phyloP scores from a whole-genome alignment of 1,140 invertebrate genomes.

The Drosophila parabipectinata region DNA sequence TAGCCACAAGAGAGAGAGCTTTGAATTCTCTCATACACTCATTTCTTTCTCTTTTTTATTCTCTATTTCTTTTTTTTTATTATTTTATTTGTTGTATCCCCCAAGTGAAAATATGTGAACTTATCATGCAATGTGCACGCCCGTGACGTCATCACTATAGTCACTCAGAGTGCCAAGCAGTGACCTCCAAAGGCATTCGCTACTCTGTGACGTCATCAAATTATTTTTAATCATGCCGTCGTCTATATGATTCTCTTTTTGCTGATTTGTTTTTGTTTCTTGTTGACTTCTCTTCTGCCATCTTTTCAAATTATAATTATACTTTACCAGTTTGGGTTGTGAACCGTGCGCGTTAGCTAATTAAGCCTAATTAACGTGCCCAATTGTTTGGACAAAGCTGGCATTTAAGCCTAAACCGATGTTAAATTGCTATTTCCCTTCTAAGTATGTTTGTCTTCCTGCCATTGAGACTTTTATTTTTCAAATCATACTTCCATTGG shows the following conservation, averaged over 20 bases:
- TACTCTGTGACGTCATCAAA: conserved; percentile 62
- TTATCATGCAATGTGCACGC: conserved; percentile 33
- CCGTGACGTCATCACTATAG: conserved; percentile 52
- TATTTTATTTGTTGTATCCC: background rate
- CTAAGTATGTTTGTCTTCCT: conserved; percentile 12
- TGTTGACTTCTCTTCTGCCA: background rate
- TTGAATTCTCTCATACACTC: conserved; percentile 12
- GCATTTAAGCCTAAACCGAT: conserved; percentile 57
- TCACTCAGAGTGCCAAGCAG: background rate
- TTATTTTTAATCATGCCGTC: conserved; percentile 70
- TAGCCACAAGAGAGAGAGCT: conserved; percentile 4
- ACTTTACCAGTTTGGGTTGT: conserved; percentile 30
- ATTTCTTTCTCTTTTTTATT: background rate
- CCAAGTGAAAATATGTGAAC: conserved; percentile 34
- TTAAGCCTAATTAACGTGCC: conserved; percentile 65
- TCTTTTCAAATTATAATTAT: conserved; percentile 51
- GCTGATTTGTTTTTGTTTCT: conserved; percentile 24
- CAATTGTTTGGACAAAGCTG: conserved; percentile 37
- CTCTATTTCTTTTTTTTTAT: background rate
- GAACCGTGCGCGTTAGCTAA: conserved; percentile 54
- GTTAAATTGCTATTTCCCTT: conserved; percentile 50
- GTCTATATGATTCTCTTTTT: conserved; percentile 5
- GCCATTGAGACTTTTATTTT: conserved; percentile 49
- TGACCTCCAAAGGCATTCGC: conserved; percentile 37
- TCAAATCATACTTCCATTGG: conserved; percentile 8